A percentile compares a stretch with the other conserved stretches of the same genome.
phyloP scores from a whole-genome alignment of 2,888 invertebrate species.

The Andrena chrysosceles region DNA sequence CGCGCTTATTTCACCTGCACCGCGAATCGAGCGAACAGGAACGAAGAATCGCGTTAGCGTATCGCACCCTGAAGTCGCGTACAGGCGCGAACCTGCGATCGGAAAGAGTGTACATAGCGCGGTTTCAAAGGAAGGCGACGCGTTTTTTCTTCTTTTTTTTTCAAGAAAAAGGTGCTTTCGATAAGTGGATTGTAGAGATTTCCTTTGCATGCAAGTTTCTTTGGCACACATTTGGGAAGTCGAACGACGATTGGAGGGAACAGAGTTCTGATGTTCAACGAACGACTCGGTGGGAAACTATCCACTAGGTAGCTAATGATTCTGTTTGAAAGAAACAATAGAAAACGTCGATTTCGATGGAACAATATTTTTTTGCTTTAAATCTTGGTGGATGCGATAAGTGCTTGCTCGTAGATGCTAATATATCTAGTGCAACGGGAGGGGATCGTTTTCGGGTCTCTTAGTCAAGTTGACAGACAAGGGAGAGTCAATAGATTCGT shows the following conservation, averaged over 20 bases:
- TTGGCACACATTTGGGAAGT: background rate
- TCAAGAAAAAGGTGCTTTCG: background rate
- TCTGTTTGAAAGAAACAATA: background rate
- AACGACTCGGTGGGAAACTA: background rate
- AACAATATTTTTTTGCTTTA: background rate
- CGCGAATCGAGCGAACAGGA: slow-evolving; percentile 43
- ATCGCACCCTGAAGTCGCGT: background rate
- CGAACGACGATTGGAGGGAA: background rate
- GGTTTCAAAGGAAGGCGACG: background rate
- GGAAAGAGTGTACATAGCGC: background rate
- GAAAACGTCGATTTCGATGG: background rate
- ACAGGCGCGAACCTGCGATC: background rate
- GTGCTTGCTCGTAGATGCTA: background rate
- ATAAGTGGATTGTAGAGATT: background rate
- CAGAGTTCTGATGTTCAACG: slow-evolving; percentile 7
- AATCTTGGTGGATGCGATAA: background rate
- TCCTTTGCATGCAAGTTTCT: background rate
- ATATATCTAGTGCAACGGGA: background rate
- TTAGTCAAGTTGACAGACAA: slow-evolving; percentile 27
- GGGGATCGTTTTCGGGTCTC: slow-evolving; percentile 14
- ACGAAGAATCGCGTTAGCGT: slow-evolving; percentile 30
- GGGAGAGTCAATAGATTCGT: slow-evolving; percentile 47
- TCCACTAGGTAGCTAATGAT: background rate
- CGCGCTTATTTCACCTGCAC: slow-evolving; percentile 60
- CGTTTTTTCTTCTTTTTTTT: too few species aligned